Evolutionary conservation across 1,140 invertebrate species (phyloP).

Genomic region (Caenorhabditis tropicalis): DNA sequence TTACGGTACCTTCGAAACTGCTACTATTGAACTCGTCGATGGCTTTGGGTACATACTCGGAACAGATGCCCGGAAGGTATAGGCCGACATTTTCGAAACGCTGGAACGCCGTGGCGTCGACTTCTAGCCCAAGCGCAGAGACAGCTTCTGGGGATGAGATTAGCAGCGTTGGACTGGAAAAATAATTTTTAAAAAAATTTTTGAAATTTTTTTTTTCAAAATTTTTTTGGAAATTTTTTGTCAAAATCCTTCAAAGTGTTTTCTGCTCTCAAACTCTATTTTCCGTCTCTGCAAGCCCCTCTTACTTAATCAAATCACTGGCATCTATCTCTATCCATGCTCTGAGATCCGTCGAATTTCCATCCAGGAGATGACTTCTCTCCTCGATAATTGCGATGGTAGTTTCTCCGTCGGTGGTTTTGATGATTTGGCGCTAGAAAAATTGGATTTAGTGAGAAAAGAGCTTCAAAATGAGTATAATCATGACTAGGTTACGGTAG

Average conservation of each 20-base stretch:
- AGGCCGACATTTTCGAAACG: slow-evolving; percentile 64
- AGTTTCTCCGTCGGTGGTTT: slow-evolving; percentile 53
- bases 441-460: not conserved
- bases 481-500: no score
- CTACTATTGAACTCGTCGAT: slow-evolving; percentile 70
- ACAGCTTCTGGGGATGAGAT: slow-evolving; percentile 59
- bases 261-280: no score
- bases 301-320: slow-evolving; percentile 65
- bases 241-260: no score
- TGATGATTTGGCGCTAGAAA: slow-evolving; percentile 31
- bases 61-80: slow-evolving; percentile 67
- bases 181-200: not conserved
- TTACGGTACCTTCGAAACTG: slow-evolving; percentile 65
- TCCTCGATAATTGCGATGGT: slow-evolving; percentile 27
- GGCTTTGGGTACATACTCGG: slow-evolving; percentile 69
- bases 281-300: no score
- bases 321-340: slow-evolving; percentile 66
- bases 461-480: no score
- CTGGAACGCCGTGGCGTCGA: slow-evolving; percentile 58
- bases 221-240: no score
- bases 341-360: slow-evolving; percentile 28
- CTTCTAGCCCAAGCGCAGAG: slow-evolving; percentile 54
- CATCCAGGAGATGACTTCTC: slow-evolving; percentile 48
- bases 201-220: no score
- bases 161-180: slow-evolving; percentile 63